These are phyloP conservation scores for Brachionus asplanchnoidis DNA, from an alignment of 1,140 invertebrate genomes.

Conservation along the genomic window DNA sequence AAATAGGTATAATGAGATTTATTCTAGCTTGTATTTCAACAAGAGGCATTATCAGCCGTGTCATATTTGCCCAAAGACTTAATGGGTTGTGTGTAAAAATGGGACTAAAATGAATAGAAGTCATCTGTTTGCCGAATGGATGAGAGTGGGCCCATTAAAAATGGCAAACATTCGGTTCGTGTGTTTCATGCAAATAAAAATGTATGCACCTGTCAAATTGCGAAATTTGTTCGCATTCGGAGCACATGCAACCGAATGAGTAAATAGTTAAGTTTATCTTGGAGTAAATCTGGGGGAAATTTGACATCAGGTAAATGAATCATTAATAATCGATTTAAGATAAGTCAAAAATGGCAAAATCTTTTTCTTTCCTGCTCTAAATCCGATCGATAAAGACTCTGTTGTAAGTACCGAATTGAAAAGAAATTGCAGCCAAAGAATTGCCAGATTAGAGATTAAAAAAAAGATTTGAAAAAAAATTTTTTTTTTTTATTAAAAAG, in stretches of 20 bases:
- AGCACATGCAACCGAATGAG: neutral
- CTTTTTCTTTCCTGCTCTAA: neutral
- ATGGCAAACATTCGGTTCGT: neutral
- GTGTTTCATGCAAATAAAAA: neutral
- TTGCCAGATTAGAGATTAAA: neutral
- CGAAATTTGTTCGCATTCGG: neutral
- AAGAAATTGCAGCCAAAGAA: neutral
- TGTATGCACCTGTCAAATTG: neutral
- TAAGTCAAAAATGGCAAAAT: neutral
- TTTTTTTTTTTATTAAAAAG: neutral
- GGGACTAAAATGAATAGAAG: neutral
- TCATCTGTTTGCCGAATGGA: neutral
- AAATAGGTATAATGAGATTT: neutral
- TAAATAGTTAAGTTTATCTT: constrained; percentile 25
- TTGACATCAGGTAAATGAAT: constrained; percentile 34
- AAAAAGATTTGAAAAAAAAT: neutral
- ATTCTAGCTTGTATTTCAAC: neutral
- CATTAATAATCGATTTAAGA: constrained; percentile 36
- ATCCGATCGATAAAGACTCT: neutral
- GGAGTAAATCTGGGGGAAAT: neutral
- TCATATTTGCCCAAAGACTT: neutral
- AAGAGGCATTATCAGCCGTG: neutral
- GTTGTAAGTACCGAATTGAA: neutral
- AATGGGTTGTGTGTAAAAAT: neutral
- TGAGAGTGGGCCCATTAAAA: neutral